Evolutionary conservation across 2,797 vertebrate genomes (phyloP).

Genomic region (Perdix hodgsoniae): DNA sequence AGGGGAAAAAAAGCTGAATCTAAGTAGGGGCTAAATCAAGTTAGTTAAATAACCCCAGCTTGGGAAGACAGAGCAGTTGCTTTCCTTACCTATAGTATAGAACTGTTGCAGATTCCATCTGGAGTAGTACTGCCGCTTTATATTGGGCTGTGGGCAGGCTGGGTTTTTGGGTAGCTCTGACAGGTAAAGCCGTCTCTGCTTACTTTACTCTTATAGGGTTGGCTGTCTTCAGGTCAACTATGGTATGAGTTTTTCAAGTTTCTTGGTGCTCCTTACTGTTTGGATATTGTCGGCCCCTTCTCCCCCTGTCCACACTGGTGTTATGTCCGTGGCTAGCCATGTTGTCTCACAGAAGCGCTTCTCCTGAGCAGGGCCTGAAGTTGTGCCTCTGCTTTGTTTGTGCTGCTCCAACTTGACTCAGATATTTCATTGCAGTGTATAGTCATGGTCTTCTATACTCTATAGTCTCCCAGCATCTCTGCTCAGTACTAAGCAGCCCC

Average conservation of each 20-base stretch:
- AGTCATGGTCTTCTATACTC: background rate
- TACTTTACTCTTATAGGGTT: background rate
- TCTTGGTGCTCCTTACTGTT: background rate
- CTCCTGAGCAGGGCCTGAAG: background rate
- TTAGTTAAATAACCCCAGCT: background rate
- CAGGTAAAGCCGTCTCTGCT: fast-evolving
- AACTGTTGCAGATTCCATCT: background rate
- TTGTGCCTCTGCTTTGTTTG: background rate
- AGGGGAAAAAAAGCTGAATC: background rate
- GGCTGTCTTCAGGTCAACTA: background rate
- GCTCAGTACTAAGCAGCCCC: background rate
- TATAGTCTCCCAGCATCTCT: background rate
- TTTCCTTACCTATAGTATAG: background rate
- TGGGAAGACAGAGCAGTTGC: background rate
- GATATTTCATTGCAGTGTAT: background rate
- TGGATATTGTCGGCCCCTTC: background rate
- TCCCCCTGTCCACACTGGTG: background rate
- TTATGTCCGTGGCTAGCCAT: background rate
- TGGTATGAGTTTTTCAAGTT: background rate
- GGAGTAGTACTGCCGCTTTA: background rate
- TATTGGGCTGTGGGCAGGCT: background rate
- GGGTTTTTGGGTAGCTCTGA: background rate
- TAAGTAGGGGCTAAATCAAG: background rate
- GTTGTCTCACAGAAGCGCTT: background rate
- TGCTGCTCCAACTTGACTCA: background rate